Evolutionary conservation across 2,113 vertebrate genomes (phyloP), one percentile per base, ranked within the genome.

Genomic region (Potamarius usumacintae): DNA sequence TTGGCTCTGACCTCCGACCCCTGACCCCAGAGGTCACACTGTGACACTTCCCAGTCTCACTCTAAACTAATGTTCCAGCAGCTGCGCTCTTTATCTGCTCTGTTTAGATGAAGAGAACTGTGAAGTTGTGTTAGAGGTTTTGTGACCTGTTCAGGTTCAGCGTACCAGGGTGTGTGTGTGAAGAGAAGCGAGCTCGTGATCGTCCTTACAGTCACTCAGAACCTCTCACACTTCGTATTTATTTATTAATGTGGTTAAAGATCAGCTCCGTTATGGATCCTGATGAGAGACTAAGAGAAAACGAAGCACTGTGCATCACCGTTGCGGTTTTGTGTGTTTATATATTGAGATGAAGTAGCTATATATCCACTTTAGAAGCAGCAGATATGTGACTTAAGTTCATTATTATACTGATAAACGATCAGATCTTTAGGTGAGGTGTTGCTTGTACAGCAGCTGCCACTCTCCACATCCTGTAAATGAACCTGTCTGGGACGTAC

Each of bases 1-100:
- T 60, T 58, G 78, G 53, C 53, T 50, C 63, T 86, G 85, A 86
- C 85, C 69, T 18, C 11, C 7, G 83, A 42, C 52, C 18, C 17
- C 11, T 14, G 83, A 42, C 52, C 18, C 17, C 48, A 50, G 11
- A 65, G 15, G 58, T 27, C 69, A 57, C 10, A 0, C 52, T 7
- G 17, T 57, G 65, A 12, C 62, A 67, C 34, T 53, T 30, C 67
- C 57, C 71, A 27, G 14, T 50, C 18, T 50, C 30, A 3, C 11
- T 25, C 22, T 62, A 20, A 82, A 15, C 30, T 22, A 82, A 82
- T 15, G 34, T 63, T 50, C 60, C 6, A 14, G 42, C 81, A 52
- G 42, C 81, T 65, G 81, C 14, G 48, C 18, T 48, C 12, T 82
- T 82, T 57, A 30, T 79, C 77, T 11, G 53, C 81, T 65, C 6